These are phyloP conservation scores for Rotaria socialis DNA, from an alignment of 2,888 invertebrate species.

Conservation along the genomic window DNA sequence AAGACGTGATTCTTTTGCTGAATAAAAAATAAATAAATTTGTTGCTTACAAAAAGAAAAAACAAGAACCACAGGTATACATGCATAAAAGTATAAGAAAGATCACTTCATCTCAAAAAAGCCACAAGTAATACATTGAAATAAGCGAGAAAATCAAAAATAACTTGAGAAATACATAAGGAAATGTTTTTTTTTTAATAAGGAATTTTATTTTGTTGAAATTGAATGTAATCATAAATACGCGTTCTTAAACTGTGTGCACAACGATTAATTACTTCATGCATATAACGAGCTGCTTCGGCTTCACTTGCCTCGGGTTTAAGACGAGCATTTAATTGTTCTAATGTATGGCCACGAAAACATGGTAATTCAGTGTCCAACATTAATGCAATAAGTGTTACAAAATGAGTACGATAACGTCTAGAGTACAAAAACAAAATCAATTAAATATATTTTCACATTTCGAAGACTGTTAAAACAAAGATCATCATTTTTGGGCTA, in stretches of 20 bases:
- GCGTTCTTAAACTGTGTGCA: constrained; percentile 43
- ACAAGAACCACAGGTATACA: background rate
- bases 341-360: constrained; percentile 96
- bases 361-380: constrained; percentile 95
- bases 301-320: constrained; percentile 80
- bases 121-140: background rate
- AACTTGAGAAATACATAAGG: background rate
- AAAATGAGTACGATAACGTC: constrained; percentile 88
- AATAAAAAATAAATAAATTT: background rate
- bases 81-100: background rate
- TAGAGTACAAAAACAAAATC: background rate
- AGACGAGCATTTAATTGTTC: constrained; percentile 83
- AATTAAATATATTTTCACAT: too few species aligned
- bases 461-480: too few species aligned
- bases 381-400: constrained; percentile 92
- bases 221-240: constrained; percentile 45
- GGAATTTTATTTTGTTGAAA: constrained; percentile 44
- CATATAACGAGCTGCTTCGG: constrained; percentile 90
- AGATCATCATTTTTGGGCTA: too few species aligned
- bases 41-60: background rate
- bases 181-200: background rate
- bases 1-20: background rate
- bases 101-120: background rate
- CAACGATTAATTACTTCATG: constrained; percentile 41
- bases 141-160: too few species aligned